Evolutionary conservation across 2,797 vertebrate species (phyloP).

Genomic region (Myotis daubentonii): DNA sequence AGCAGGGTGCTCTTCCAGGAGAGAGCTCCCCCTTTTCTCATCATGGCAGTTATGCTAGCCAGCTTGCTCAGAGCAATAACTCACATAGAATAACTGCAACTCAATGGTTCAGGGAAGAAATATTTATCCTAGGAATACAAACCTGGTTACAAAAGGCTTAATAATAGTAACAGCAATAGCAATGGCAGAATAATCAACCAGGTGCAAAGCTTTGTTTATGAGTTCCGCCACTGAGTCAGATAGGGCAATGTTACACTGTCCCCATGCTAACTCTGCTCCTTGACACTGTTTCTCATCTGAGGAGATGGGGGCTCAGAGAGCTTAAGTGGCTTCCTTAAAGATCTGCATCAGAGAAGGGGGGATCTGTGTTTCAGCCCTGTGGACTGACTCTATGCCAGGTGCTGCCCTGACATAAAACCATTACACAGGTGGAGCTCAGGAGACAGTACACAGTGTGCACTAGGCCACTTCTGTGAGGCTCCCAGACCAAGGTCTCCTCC

Average conservation of each 20-base stretch:
- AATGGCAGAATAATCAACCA: background rate
- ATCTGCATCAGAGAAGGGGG: background rate
- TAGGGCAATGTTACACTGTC: background rate
- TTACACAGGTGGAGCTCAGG: background rate
- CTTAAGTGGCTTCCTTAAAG: background rate
- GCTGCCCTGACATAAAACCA: background rate
- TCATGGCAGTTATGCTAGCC: background rate
- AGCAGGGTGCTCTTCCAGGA: background rate
- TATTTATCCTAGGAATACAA: background rate
- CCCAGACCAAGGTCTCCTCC: background rate
- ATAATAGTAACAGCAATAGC: background rate
- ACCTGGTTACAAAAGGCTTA: background rate
- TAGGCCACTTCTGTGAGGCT: background rate
- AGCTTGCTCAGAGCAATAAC: background rate
- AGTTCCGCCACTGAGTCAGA: background rate
- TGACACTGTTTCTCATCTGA: background rate
- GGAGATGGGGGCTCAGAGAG: background rate
- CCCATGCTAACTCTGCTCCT: background rate
- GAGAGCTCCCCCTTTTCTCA: background rate
- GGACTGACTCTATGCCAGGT: too few relatives aligned
- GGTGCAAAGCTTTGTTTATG: background rate
- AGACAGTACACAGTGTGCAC: background rate
- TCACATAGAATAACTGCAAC: background rate
- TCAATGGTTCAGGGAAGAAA: background rate
- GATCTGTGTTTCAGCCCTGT: background rate